A percentile compares a stretch with the other conserved stretches of the same genome.
phyloP scores from a whole-genome alignment of 1,140 invertebrate genomes.

The Ostrea denselamellosa region DNA sequence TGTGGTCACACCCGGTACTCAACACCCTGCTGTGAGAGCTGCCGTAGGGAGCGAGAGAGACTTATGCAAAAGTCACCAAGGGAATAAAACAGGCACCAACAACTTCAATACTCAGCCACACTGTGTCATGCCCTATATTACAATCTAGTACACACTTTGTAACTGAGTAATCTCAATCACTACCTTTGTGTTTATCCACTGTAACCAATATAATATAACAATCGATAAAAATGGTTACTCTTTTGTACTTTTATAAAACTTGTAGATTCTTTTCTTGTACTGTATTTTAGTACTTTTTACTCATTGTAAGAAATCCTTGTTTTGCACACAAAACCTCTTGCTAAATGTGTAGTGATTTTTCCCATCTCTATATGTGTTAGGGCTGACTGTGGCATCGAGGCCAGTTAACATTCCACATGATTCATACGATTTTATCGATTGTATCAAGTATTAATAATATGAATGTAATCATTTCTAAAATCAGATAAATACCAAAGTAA shows the following conservation, averaged over 20 bases:
- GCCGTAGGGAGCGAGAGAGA: not conserved
- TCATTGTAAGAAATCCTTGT: slow-evolving; percentile 2
- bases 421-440: not conserved
- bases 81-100: not conserved
- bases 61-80: not conserved
- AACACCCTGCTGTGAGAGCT: slow-evolving; percentile 28
- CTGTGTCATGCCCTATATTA: not conserved
- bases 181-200: not conserved
- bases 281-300: not conserved
- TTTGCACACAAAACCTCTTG: not conserved
- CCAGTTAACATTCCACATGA: slow-evolving; percentile 31
- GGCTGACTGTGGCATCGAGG: slow-evolving; percentile 20
- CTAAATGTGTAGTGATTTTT: not conserved
- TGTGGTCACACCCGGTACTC: slow-evolving; percentile 63
- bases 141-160: not conserved
- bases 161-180: not conserved
- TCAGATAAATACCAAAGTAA: slow-evolving; percentile 1
- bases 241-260: slow-evolving; percentile 23
- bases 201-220: not conserved
- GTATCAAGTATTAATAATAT: slow-evolving; percentile 2
- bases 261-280: not conserved
- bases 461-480: slow-evolving; percentile 3
- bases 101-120: slow-evolving; percentile 13
- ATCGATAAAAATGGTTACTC: not conserved
- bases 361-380: not conserved